Evolutionary conservation across 2,113 vertebrate genomes (phyloP), one percentile per base, ranked within the genome.

Genomic region (Ictidomys tridecemlineatus): DNA sequence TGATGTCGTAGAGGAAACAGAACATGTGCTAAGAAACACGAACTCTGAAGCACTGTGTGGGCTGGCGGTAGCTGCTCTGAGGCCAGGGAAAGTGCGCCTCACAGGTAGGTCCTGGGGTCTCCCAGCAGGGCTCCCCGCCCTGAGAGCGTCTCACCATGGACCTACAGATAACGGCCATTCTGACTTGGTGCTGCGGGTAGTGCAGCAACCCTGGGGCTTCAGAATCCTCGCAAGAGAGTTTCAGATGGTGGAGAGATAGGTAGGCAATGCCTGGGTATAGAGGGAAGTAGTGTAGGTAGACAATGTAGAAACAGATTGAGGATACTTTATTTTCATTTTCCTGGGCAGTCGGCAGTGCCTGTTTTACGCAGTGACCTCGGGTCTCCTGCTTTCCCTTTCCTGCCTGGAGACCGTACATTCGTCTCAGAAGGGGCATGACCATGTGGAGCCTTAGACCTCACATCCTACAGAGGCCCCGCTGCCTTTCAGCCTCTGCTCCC

Each of bases 341-440:
- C 10, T 39, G 17, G 13, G 22, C 4, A 28, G 39, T 28, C 37
- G 70, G 22, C 45, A 30, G 5, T 32, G 20, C 53, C 32, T 20
- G 30, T 18, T 72, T 42, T 30, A 1, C 2, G 13, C 7, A 22
- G 18, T 61, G 16, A 82, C 20, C 17, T 48, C 76, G 20, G 18
- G 37, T 61, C 34, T 30, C 17, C 26, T 73, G 78, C 37, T 39
- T n/a, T 45, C 16, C 18, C 32, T 70, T 42, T 53, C 34, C 1
- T 37, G 30, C 5, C 48, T 28, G 22, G 65, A 74, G 24, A 30
- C 45, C 16, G 2, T 0, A 17, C 22, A 10, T 76, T 4, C 2
- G 28, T n/a, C 28, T 30, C 13, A 34, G 39, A 42, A 72, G 6
- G 48, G 24, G 9, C n/a, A 17, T 51, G 1, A 34, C 28, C 37